Base-by-base conservation (phyloP, 2,113 vertebrate species). In the Pimephales promelas region DNA sequence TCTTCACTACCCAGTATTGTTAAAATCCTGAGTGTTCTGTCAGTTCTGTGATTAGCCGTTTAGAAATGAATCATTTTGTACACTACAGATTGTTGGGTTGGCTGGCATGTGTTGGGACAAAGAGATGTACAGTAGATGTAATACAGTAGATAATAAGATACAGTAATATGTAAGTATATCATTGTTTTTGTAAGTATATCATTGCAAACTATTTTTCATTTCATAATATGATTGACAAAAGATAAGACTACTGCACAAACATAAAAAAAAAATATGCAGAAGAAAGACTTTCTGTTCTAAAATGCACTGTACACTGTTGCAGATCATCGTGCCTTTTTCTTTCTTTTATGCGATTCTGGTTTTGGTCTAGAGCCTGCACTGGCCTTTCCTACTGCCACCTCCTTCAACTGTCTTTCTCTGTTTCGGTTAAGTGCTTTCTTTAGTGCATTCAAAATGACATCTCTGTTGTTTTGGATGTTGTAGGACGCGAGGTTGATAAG, bases 381-480 rank as follows among this genome's bases (percentile, higher is more conserved):
- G 22, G 13, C 28, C 43, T 73, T 73, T 73, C 43, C 6, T n/a
- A 45, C 36, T 3, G n/a, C 5, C 11, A 5, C 13, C 14, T 49
- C 3, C 71, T 9, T 47, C n/a, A n/a, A n/a, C 57, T 26, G 57
- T 26, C n/a, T 66, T 28, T 16, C 62, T 34, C 11, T 70, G n/a
- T 74, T 66, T 92, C 84, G 86, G 76, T 88, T 86, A 45, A 95
- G 43, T 0, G 92, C 94, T 11, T 84, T 87, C 0, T 20, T 76
- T 31, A 97, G 84, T 0, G 89, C 89, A 14, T 85, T 87, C 4
- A 93, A 83, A 76, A 97, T 90, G 34, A 1, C 49, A 2, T 92
- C 88, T 87, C 82, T 91, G 89, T 92, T 97, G 88, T 95, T 96
- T 79, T 90, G 85, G 31, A 96, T 88, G 68, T 97, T 97, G 82